Conservation (phyloP, 2,113 vertebrate genomes). For the Chroicocephalus ridibundus region DNA sequence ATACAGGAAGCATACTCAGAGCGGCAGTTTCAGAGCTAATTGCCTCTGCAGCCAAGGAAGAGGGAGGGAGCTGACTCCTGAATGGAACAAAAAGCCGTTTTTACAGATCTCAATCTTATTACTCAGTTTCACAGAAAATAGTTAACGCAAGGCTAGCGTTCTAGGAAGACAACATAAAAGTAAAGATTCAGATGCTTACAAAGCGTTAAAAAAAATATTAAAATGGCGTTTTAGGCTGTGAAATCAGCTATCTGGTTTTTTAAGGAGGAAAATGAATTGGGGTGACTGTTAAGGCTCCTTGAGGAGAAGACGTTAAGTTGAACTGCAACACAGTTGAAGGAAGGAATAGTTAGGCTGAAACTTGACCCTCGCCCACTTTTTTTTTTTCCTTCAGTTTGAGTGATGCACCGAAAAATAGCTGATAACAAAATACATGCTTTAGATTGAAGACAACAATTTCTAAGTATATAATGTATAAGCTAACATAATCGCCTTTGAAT, state of each 20-base stretch:
- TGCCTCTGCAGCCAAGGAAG: neutral
- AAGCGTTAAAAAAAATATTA: neutral
- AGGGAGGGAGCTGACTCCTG: neutral
- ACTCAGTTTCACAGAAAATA: neutral
- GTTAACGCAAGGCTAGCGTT: neutral
- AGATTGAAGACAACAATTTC: conserved; percentile 31
- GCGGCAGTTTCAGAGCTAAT: neutral
- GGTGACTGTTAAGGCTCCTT: neutral
- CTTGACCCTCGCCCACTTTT: neutral
- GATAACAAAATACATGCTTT: conserved; percentile 13
- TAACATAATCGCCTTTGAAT: neutral
- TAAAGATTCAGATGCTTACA: neutral
- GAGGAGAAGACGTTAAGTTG: neutral
- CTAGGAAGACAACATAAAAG: neutral
- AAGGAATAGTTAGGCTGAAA: neutral
- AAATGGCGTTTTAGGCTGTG: neutral
- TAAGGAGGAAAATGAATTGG: neutral
- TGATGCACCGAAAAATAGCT: neutral
- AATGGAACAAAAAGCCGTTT: neutral
- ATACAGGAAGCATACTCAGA: neutral
- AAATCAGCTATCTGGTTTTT: neutral
- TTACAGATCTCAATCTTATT: neutral
- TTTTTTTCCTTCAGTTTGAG: neutral
- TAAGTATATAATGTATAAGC: neutral
- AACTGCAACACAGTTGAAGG: neutral